These are phyloP conservation scores for Drosophila jambulina DNA, from an alignment of 1,140 invertebrate species.

Conservation along the genomic window DNA sequence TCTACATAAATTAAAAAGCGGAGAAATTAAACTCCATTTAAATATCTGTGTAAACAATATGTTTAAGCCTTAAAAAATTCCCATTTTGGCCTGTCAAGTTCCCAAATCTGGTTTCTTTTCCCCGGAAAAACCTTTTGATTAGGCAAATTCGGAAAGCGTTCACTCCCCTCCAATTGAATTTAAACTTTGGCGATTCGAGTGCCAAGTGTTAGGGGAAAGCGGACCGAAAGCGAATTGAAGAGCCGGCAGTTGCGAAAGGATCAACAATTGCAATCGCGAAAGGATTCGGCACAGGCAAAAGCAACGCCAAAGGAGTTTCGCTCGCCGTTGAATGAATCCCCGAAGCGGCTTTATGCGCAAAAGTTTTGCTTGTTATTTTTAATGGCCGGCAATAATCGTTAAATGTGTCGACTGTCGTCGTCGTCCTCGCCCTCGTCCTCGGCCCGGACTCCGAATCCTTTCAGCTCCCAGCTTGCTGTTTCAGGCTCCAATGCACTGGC, in stretches of 20 bases:
- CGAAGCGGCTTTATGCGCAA: constrained; percentile 83
- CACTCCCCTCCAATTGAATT: constrained; percentile 65
- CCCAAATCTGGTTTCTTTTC: constrained; percentile 3
- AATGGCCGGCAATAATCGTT: constrained; percentile 82
- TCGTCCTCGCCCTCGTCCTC: constrained; percentile 18
- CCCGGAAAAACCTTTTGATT: constrained; percentile 24
- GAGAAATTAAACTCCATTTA: neutral
- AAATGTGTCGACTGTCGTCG: constrained; percentile 79
- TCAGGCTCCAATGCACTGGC: constrained; percentile 60
- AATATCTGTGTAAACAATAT: neutral
- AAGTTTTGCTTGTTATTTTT: constrained; percentile 84
- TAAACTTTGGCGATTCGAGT: constrained; percentile 75
- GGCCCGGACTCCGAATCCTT: constrained; percentile 13
- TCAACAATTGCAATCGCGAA: constrained; percentile 83
- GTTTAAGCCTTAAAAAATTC: neutral
- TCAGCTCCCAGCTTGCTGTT: constrained; percentile 55
- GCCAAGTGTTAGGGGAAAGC: constrained; percentile 45
- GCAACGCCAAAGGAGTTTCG: constrained; percentile 59
- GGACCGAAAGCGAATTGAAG: constrained; percentile 50
- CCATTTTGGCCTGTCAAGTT: neutral
- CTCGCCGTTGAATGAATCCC: constrained; percentile 80
- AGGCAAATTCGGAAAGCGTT: constrained; percentile 27
- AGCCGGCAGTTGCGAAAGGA: constrained; percentile 70
- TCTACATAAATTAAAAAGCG: too few species aligned
- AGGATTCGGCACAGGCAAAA: constrained; percentile 64